Percentiles rank a stretch among this genome's conserved stretches.
These are phyloP conservation scores for Butorides virescens DNA, from an alignment of 2,113 vertebrate genomes.

Conservation along the genomic window DNA sequence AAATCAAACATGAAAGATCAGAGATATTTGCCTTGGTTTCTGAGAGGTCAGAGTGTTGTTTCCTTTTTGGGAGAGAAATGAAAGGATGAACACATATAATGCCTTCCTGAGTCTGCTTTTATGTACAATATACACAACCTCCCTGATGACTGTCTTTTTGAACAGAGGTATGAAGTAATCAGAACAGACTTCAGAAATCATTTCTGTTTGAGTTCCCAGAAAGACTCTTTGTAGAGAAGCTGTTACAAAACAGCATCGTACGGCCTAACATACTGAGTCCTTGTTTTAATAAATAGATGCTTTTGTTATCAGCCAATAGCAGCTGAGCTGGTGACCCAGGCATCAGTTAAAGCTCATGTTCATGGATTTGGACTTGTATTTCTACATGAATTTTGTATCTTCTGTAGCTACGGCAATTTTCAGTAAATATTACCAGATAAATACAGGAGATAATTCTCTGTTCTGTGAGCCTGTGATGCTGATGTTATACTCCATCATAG, in stretches of 20 bases:
- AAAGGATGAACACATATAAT: neutral
- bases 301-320: neutral
- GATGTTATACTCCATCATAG: neutral
- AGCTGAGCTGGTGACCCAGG: neutral
- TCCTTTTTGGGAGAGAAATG: neutral
- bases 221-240: neutral
- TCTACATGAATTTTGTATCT: neutral
- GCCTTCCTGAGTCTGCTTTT: neutral
- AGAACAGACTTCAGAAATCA: neutral
- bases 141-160: neutral
- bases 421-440: neutral
- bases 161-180: neutral
- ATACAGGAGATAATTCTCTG: neutral
- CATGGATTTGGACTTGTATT: neutral
- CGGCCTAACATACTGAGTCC: neutral
- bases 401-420: neutral
- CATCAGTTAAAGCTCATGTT: neutral
- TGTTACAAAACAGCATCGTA: neutral
- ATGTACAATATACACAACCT: neutral
- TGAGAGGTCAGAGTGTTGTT: neutral
- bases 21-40: constrained; percentile 8
- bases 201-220: neutral
- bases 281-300: neutral
- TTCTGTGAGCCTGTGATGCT: neutral
- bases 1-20: neutral